These are phyloP conservation scores for Toxotes jaculatrix DNA, from an alignment of 2,113 vertebrate species.

Conservation along the genomic window DNA sequence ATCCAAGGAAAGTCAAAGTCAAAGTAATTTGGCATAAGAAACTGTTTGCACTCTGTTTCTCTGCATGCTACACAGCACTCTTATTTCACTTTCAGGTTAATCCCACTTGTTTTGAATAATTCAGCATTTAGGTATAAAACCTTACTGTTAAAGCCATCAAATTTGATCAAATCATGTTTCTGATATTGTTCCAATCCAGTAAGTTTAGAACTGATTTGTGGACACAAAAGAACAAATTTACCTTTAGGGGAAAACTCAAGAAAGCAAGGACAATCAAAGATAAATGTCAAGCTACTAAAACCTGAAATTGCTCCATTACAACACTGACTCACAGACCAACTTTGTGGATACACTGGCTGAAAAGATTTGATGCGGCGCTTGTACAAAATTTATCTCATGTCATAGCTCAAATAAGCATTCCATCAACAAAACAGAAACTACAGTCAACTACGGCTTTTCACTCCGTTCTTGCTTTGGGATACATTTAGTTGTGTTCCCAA, in stretches of 20 bases:
- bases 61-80: background rate
- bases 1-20: background rate
- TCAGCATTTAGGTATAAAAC: background rate
- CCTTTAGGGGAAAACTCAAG: background rate
- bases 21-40: background rate
- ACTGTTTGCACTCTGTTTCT: background rate
- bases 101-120: background rate
- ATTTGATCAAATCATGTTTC: background rate
- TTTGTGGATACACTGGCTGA: background rate
- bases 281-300: conserved; percentile 25
- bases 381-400: background rate
- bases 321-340: conserved; percentile 7
- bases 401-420: conserved; percentile 1
- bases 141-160: background rate
- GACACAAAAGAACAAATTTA: background rate
- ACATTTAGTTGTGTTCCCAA: conserved; percentile 23
- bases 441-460: background rate
- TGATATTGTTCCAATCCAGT: background rate
- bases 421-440: background rate
- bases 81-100: too few relatives aligned
- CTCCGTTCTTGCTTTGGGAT: conserved; percentile 3
- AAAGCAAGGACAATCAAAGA: background rate
- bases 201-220: background rate
- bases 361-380: background rate
- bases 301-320: conserved; percentile 25